These are phyloP conservation scores for Himalopsyche japonica DNA, from an alignment of 2,888 invertebrate species.

Conservation along the genomic window DNA sequence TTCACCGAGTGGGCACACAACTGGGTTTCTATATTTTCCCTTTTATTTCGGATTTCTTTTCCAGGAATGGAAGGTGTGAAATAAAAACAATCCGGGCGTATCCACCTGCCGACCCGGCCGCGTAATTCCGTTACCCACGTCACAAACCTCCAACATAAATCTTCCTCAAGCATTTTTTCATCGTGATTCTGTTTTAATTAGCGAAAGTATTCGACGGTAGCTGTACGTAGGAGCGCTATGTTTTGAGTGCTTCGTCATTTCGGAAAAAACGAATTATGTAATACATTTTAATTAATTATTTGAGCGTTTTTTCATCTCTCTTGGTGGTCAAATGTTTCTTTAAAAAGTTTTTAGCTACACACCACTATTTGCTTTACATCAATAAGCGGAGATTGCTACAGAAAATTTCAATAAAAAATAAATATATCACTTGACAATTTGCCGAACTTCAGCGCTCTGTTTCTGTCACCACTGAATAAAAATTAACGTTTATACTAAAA, in stretches of 20 bases:
- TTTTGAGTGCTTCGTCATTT: background rate
- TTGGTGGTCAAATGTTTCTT: background rate
- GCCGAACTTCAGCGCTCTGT: too few relatives aligned
- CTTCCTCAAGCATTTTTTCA: constrained; percentile 11
- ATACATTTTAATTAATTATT: background rate
- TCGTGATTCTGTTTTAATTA: constrained; percentile 4
- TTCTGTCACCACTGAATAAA: too few relatives aligned
- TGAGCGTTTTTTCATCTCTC: background rate
- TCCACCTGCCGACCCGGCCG: constrained; percentile 14
- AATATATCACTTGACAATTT: too few relatives aligned
- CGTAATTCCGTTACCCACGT: constrained; percentile 3
- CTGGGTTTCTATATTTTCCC: background rate
- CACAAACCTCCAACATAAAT: constrained; percentile 10
- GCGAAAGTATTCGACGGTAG: background rate
- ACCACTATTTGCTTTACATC: background rate
- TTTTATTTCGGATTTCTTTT: constrained; percentile 14
- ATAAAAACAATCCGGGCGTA: constrained; percentile 8
- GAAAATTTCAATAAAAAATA: too few relatives aligned
- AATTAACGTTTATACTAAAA: too few relatives aligned
- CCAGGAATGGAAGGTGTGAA: constrained; percentile 5
- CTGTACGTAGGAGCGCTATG: background rate
- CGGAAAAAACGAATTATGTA: background rate
- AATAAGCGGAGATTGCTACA: too few relatives aligned
- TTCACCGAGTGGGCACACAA: background rate
- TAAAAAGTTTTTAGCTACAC: background rate